These are phyloP conservation scores for Hassar affinis DNA, from an alignment of 2,113 vertebrate genomes.

Conservation along the genomic window DNA sequence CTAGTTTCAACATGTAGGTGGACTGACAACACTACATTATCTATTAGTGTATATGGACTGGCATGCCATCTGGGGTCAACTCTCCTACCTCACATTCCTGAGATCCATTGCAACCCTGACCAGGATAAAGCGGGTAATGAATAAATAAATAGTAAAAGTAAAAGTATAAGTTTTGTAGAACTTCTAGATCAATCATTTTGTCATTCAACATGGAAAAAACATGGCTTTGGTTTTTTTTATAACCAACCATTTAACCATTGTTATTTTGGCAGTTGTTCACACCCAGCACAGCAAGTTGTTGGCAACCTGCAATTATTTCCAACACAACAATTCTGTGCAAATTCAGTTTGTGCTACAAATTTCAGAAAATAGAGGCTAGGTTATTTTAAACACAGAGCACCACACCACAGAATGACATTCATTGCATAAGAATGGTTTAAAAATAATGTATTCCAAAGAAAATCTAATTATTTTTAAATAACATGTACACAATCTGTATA, in stretches of 20 bases:
- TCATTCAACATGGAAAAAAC: not conserved
- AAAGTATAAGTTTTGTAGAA: not conserved
- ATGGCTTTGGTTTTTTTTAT: too few relatives aligned
- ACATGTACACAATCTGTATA: too few relatives aligned
- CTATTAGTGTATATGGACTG: not conserved
- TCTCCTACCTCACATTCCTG: not conserved
- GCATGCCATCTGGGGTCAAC: not conserved
- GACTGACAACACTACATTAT: not conserved
- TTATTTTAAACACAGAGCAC: not conserved
- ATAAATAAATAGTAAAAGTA: not conserved
- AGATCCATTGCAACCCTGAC: not conserved
- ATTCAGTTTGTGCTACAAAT: not conserved
- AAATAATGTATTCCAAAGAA: too few relatives aligned
- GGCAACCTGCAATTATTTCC: not conserved
- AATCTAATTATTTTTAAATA: too few relatives aligned
- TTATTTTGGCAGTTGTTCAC: not conserved
- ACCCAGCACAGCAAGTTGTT: not conserved
- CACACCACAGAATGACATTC: not conserved
- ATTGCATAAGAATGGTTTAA: not conserved
- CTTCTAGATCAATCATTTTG: not conserved
- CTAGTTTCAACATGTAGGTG: not conserved
- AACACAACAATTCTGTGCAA: not conserved
- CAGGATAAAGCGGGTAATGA: not conserved
- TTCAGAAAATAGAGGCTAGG: not conserved
- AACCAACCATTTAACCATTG: not conserved